Percentiles rank a stretch among this genome's conserved stretches.
Evolutionary conservation across 2,113 vertebrate species (phyloP).

Genomic region (Sander vitreus): DNA sequence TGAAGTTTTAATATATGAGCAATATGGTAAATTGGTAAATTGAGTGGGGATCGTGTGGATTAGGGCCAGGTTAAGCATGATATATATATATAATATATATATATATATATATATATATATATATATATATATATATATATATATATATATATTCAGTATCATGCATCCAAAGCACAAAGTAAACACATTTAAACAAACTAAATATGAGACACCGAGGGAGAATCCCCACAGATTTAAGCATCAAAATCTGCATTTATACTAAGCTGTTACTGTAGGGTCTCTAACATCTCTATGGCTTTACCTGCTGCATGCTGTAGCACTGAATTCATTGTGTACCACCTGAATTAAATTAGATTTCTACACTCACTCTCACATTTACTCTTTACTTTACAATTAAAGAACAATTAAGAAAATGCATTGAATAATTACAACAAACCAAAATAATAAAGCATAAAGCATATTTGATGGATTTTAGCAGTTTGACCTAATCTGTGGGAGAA

Average conservation of each 20-base stretch:
- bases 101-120: no score
- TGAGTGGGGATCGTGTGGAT: constrained; percentile 38
- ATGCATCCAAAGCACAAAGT: constrained; percentile 16
- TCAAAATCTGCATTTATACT: constrained; percentile 9
- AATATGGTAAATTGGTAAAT: constrained; percentile 46
- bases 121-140: background rate
- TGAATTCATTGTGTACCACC: background rate
- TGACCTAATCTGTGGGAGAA: background rate
- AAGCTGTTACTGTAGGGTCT: constrained; percentile 8
- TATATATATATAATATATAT: background rate
- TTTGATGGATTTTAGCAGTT: background rate
- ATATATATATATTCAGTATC: background rate
- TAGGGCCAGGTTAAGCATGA: constrained; percentile 31
- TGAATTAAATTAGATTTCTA: background rate
- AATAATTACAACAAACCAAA: background rate
- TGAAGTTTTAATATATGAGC: constrained; percentile 23
- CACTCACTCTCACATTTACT: background rate
- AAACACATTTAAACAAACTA: constrained; percentile 34
- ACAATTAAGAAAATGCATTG: background rate
- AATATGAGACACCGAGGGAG: background rate
- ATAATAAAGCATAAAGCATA: background rate
- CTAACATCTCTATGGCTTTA: background rate
- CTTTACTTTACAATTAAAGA: background rate
- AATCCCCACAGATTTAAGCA: constrained; percentile 26
- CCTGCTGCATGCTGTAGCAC: background rate